phyloP scores from a whole-genome alignment of 2,888 invertebrate species.

The Athrips mouffetella region DNA sequence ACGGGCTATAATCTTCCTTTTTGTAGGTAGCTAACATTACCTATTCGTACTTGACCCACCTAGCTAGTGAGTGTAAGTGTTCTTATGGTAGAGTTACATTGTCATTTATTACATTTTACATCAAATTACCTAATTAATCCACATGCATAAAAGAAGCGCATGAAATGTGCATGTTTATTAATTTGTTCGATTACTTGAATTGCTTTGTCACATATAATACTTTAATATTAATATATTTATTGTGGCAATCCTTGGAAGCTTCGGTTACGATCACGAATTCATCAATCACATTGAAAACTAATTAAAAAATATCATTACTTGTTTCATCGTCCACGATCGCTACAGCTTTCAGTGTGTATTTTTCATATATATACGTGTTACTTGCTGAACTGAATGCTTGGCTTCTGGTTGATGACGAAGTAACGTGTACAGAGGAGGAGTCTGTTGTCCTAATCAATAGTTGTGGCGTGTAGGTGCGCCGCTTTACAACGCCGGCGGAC shows the following conservation, averaged over 20 bases:
- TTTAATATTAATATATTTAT: too few relatives aligned
- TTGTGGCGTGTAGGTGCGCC: constrained; percentile 80
- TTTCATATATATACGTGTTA: constrained; percentile 14
- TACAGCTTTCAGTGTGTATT: constrained; percentile 24
- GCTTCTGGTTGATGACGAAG: constrained; percentile 63
- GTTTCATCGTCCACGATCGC: neutral
- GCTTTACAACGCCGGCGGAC: constrained; percentile 83
- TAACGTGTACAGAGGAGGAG: constrained; percentile 36
- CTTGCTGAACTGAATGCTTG: constrained; percentile 35
- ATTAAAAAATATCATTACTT: neutral
- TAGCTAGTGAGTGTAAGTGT: constrained; percentile 62
- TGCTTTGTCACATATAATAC: neutral
- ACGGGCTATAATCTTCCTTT: constrained; percentile 37
- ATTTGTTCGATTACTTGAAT: constrained; percentile 4
- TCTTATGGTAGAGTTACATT: constrained; percentile 34
- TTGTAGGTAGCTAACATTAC: constrained; percentile 32
- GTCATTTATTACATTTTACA: constrained; percentile 18
- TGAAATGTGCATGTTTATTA: constrained; percentile 9
- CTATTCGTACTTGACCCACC: constrained; percentile 26
- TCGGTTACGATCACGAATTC: neutral
- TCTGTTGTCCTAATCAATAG: constrained; percentile 63
- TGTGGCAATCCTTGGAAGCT: too few relatives aligned
- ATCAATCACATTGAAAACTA: neutral
- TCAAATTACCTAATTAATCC: too few relatives aligned
- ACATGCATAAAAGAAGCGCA: constrained; percentile 15